phyloP scores from a whole-genome alignment of 1,140 invertebrate species.

The Coptotermes formosanus region DNA sequence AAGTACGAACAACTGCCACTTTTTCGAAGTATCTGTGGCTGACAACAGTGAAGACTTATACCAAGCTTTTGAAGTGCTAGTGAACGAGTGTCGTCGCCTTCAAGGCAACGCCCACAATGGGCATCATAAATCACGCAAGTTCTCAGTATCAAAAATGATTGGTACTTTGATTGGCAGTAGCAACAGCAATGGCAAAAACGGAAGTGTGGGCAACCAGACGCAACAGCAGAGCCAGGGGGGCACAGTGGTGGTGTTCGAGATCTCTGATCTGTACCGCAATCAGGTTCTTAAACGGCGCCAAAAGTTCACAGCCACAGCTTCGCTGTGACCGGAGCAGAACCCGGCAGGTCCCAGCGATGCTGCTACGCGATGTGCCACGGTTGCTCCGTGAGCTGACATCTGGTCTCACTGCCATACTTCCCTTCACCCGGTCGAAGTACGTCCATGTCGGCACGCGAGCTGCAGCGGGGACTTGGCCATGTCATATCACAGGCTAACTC shows the following conservation, averaged over 20 bases:
- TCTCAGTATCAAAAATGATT: slow-evolving; percentile 76
- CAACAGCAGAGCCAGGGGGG: slow-evolving; percentile 48
- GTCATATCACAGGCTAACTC: neutral
- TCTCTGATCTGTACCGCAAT: slow-evolving; percentile 56
- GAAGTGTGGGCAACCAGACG: neutral
- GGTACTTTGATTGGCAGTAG: slow-evolving; percentile 66
- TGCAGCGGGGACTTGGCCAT: neutral
- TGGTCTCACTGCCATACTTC: neutral
- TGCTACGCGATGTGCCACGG: neutral
- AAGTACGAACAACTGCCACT: slow-evolving; percentile 63
- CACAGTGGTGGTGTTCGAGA: slow-evolving; percentile 57
- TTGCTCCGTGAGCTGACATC: slow-evolving; percentile 5
- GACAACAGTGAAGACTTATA: slow-evolving; percentile 71
- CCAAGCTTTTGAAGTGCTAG: slow-evolving; percentile 64
- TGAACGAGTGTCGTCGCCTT: slow-evolving; percentile 61
- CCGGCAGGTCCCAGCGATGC: neutral
- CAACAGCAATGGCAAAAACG: slow-evolving; percentile 35
- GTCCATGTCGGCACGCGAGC: neutral
- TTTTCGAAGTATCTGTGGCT: slow-evolving; percentile 73
- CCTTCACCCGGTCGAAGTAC: neutral
- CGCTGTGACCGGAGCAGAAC: slow-evolving; percentile 50
- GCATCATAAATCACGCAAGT: slow-evolving; percentile 59
- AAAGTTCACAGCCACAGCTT: slow-evolving; percentile 56
- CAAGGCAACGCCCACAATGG: slow-evolving; percentile 47
- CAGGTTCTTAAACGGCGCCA: slow-evolving; percentile 55